Percentiles rank a stretch among this genome's conserved stretches.
These are phyloP conservation scores for Chironomus striatipennis DNA, from an alignment of 1,140 invertebrate species.

Conservation along the genomic window DNA sequence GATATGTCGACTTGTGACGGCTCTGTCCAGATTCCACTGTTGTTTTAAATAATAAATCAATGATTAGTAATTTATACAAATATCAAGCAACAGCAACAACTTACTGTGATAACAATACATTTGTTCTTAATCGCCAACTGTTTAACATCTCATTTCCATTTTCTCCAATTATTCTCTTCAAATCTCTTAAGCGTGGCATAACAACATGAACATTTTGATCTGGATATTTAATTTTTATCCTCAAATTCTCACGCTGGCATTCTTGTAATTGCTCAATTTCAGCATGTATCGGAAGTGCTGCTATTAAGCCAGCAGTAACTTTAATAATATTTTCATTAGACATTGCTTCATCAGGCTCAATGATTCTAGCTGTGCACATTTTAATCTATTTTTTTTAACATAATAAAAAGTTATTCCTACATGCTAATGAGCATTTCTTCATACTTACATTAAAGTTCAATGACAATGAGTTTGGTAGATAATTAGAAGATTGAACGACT, in stretches of 20 bases:
- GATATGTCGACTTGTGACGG: conserved; percentile 81
- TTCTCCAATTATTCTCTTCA: conserved; percentile 45
- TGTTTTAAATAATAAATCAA: no score
- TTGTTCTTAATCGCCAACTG: conserved; percentile 72
- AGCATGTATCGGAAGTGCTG: conserved; percentile 76
- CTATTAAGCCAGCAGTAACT: conserved; percentile 84
- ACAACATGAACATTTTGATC: conserved; percentile 81
- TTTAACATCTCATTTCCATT: conserved; percentile 41
- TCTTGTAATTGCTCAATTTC: conserved; percentile 73
- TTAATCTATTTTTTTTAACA: conserved; percentile 44
- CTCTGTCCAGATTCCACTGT: conserved; percentile 72
- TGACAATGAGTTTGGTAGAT: conserved; percentile 46
- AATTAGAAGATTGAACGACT: conserved; percentile 55
- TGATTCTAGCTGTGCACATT: conserved; percentile 71
- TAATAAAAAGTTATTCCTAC: background rate
- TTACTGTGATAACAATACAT: conserved; percentile 72
- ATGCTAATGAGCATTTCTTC: background rate
- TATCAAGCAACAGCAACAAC: no score
- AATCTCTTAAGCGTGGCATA: conserved; percentile 61
- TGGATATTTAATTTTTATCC: conserved; percentile 83
- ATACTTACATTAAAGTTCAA: conserved; percentile 48
- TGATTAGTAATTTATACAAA: no score
- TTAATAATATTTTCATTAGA: conserved; percentile 73
- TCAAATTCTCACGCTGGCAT: conserved; percentile 50
- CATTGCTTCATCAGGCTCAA: conserved; percentile 72